phyloP scores from a whole-genome alignment of 2,113 vertebrate species.

The Chionodraco myersi region DNA sequence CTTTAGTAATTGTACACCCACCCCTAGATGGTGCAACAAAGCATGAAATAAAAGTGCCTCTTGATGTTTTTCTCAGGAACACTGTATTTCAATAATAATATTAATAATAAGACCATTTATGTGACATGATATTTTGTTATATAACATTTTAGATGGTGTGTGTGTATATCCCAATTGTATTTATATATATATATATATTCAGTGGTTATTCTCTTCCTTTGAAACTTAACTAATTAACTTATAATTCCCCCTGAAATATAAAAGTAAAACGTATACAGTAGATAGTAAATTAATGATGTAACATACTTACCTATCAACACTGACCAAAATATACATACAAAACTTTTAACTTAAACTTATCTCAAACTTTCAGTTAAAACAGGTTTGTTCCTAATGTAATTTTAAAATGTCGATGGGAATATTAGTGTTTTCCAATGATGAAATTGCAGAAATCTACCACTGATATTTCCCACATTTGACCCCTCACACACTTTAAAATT shows the following conservation, averaged over 20 bases:
- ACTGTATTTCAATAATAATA: not conserved
- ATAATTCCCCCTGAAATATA: not conserved
- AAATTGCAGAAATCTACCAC: no score
- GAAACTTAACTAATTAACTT: no score
- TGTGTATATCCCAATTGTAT: no score
- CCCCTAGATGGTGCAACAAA: constrained; percentile 57
- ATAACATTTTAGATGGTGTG: not conserved
- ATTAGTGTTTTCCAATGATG: no score
- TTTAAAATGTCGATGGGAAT: no score
- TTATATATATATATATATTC: no score
- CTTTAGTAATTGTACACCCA: not conserved
- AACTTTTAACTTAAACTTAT: not conserved
- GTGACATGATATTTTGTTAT: not conserved
- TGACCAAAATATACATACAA: not conserved
- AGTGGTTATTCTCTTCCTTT: no score
- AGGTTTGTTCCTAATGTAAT: no score
- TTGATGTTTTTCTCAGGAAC: not conserved
- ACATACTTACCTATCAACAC: not conserved
- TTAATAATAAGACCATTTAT: no score
- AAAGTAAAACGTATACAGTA: no score
- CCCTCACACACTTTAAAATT: no score
- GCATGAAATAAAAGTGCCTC: not conserved
- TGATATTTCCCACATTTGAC: no score
- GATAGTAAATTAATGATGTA: not conserved
- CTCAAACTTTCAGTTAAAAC: not conserved